phyloP scores from a whole-genome alignment of 2,888 invertebrate genomes.

The Drosophila mettleri region DNA sequence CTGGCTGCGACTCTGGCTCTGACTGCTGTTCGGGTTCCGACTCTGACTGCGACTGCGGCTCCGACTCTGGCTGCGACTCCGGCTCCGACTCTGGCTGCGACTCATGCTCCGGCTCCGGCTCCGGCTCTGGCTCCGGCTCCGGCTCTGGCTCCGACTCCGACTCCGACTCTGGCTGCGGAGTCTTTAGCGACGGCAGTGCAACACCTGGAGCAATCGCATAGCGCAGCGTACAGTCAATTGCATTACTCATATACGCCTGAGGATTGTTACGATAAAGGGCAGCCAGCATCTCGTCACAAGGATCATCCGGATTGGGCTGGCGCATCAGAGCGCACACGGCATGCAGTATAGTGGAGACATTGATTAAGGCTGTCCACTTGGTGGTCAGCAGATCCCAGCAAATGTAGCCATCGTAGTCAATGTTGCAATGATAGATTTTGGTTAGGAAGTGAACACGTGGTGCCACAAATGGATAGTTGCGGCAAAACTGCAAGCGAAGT shows the following conservation, averaged over 20 bases:
- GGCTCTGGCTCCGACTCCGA: too few species aligned
- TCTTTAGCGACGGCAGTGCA: not conserved
- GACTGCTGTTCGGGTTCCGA: too few species aligned
- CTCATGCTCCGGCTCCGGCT: too few species aligned
- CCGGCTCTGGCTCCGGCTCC: too few species aligned
- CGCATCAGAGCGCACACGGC: slow-evolving; percentile 21
- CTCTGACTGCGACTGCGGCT: too few species aligned
- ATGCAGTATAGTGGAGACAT: slow-evolving; percentile 19
- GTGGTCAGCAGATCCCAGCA: slow-evolving; percentile 46
- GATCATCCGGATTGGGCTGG: slow-evolving; percentile 30
- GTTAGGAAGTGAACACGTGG: slow-evolving; percentile 40
- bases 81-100: too few species aligned
- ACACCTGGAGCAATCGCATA: slow-evolving; percentile 22
- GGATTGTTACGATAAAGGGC: slow-evolving; percentile 28
- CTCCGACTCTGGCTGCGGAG: too few species aligned
- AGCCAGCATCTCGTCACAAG: slow-evolving; percentile 38
- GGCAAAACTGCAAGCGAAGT: slow-evolving; percentile 17
- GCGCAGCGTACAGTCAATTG: slow-evolving; percentile 25
- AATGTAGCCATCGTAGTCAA: slow-evolving; percentile 45
- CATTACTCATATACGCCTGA: slow-evolving; percentile 10
- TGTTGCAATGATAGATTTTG: slow-evolving; percentile 47
- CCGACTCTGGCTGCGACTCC: too few species aligned
- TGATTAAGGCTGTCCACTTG: slow-evolving; percentile 16
- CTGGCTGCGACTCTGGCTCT: too few species aligned
- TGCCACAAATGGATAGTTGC: slow-evolving; percentile 26